Evolutionary conservation across 2,797 vertebrate genomes (phyloP).

Genomic region (Danio albolineatus): DNA sequence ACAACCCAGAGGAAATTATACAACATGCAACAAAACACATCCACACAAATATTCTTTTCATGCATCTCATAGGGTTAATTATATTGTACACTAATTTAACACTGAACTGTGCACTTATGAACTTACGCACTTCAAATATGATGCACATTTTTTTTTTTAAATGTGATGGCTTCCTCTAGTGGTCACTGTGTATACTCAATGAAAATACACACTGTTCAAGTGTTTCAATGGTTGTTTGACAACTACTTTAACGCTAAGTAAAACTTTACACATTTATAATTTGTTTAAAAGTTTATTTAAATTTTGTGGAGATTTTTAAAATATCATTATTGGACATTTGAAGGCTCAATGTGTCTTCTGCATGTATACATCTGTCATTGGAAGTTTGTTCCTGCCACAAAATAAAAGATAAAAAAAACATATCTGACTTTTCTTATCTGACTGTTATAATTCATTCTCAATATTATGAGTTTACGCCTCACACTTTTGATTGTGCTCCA

Average conservation of each 20-base stretch:
- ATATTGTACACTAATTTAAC: not conserved
- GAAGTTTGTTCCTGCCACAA: too few species aligned
- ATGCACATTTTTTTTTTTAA: not conserved
- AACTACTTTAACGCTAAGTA: not conserved
- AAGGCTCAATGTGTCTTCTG: too few species aligned
- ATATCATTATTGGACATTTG: too few species aligned
- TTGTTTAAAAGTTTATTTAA: not conserved
- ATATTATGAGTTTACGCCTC: too few species aligned
- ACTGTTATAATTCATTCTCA: too few species aligned
- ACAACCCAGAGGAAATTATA: not conserved
- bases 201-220: not conserved
- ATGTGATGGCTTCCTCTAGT: not conserved
- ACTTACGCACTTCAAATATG: not conserved
- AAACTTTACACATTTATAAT: not conserved
- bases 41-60: not conserved
- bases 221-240: not conserved
- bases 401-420: too few species aligned
- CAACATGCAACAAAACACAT: not conserved
- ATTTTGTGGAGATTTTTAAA: too few species aligned
- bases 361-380: too few species aligned
- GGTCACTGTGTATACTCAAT: not conserved
- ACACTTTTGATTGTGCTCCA: too few species aligned
- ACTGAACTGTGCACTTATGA: not conserved
- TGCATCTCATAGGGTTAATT: not conserved
- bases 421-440: too few species aligned